Evolutionary conservation across 35 echinoderm and acorn worm genomes (phyloP), one percentile per base, ranked within the genome.

Genomic region (Diadema setosum): DNA sequence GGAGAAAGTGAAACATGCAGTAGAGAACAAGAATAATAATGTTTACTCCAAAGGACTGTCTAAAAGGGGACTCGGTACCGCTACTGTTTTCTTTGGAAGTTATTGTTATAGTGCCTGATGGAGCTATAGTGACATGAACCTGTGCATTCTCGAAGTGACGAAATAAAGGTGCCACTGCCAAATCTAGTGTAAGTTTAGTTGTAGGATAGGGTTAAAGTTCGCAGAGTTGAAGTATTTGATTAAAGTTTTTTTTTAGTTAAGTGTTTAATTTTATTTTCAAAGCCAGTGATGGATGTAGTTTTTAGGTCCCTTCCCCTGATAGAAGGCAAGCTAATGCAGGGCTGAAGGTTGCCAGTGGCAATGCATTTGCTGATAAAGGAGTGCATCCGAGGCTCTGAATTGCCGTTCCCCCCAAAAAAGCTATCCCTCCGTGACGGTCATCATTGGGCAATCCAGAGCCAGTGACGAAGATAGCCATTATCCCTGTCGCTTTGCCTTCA

Each of bases 311-410:
- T 3, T 65, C 45, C 49, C 35, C 58, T 39, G 42, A 32, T 64
- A 12, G 26, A 57, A 42, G 59, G 60, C 60, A 65, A 26, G 70
- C 58, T 37, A 27, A 40, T 30, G 83, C 59, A 86, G 82, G 83
- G 37, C 83, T 65, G 60, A 86, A 65, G 41, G 21, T 20, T 41
- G 73, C 73, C 58, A 42, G 59, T 40, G 56, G 39, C 27, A 43
- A 17, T 11, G 83, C 21, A 40, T 78, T 5, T 89, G 87, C 45
- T 59, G 87, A 89, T 52, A 89, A 58, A 82, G 87, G 73, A 82
- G 87, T 89, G 87, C 87, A 89, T 89, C 74, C 82, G 87, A 89
- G 49, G 82, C 49, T 85, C n/a, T n/a, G n/a, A n/a, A n/a, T n/a
- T n/a, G 6, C 75, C 87, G 4, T 17, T 24, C 37, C 18, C 7